Percentiles rank a stretch among this genome's conserved stretches.
phyloP scores from a whole-genome alignment of 1,140 invertebrate genomes.

The Venturia canescens region DNA sequence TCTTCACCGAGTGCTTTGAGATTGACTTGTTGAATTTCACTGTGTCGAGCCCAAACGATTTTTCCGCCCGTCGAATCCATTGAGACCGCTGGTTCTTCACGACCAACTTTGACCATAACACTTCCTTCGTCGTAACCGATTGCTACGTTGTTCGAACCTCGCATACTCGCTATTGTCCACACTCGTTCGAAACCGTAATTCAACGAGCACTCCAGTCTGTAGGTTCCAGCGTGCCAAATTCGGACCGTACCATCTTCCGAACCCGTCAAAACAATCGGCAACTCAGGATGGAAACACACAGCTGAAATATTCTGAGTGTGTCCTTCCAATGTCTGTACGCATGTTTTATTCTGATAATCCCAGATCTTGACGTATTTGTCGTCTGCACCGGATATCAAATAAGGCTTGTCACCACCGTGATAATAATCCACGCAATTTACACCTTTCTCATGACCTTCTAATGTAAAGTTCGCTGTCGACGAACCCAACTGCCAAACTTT shows the following conservation, averaged over 20 bases:
- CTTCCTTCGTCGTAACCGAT: slow-evolving; percentile 99
- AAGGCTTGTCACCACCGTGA: slow-evolving; percentile 99
- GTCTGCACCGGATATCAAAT: slow-evolving; percentile 99
- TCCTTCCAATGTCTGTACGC: slow-evolving; percentile 98
- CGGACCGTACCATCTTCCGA: slow-evolving; percentile 97
- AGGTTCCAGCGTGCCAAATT: slow-evolving; percentile 99
- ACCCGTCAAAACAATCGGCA: slow-evolving; percentile 97
- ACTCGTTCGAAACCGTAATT: slow-evolving; percentile 99
- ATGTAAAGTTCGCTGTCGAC: slow-evolving; percentile 97
- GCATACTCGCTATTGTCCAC: slow-evolving; percentile 97
- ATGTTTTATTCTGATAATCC: slow-evolving; percentile 99
- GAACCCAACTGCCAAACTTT: slow-evolving; percentile 99
- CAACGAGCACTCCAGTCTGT: slow-evolving; percentile 95
- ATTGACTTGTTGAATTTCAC: slow-evolving; percentile 98
- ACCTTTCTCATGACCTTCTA: slow-evolving; percentile 99
- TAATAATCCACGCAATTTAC: slow-evolving; percentile 99
- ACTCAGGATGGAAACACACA: slow-evolving; percentile 97
- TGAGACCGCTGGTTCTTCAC: slow-evolving; percentile 99
- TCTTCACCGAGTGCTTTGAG: slow-evolving; percentile 89
- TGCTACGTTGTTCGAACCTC: slow-evolving; percentile 97
- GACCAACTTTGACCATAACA: slow-evolving; percentile 97
- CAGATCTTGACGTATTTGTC: slow-evolving; percentile 99
- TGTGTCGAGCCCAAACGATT: slow-evolving; percentile 99
- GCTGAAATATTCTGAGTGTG: slow-evolving; percentile 97
- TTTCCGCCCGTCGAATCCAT: slow-evolving; percentile 99